Percentiles rank a stretch among this genome's conserved stretches.
Evolutionary conservation across 2,888 invertebrate genomes (phyloP).

Genomic region (Sphinx pinastri): DNA sequence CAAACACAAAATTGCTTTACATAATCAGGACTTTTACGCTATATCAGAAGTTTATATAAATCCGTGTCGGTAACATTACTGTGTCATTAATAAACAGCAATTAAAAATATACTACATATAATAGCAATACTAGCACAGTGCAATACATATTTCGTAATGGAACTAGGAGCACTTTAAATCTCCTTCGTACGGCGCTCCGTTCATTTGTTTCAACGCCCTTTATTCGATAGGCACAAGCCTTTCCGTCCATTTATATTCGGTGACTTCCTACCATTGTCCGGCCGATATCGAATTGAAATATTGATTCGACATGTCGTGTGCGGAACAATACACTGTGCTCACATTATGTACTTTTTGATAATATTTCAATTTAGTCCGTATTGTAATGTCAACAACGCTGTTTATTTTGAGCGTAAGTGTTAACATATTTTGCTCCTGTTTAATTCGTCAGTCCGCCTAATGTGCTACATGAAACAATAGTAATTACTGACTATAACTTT

Average conservation of each 20-base stretch:
- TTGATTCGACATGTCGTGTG: slow-evolving; percentile 72
- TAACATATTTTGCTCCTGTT: slow-evolving; percentile 56
- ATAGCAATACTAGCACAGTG: background rate
- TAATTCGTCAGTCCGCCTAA: slow-evolving; percentile 55
- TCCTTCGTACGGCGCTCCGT: slow-evolving; percentile 24
- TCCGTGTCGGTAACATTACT: no score
- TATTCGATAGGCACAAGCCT: slow-evolving; percentile 73
- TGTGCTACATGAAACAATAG: slow-evolving; percentile 53
- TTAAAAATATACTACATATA: no score
- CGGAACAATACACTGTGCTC: slow-evolving; percentile 56
- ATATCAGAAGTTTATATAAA: no score
- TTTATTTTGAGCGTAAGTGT: slow-evolving; percentile 60
- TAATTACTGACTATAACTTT: slow-evolving; percentile 51
- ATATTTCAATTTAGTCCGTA: slow-evolving; percentile 49
- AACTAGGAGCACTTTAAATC: slow-evolving; percentile 22
- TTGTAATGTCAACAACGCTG: slow-evolving; percentile 53
- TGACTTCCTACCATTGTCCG: slow-evolving; percentile 78
- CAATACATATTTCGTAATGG: slow-evolving; percentile 17
- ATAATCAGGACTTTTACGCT: no score
- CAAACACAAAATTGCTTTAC: no score
- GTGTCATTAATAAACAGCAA: no score
- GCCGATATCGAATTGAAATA: slow-evolving; percentile 81
- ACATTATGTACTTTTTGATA: slow-evolving; percentile 36
- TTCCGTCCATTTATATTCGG: slow-evolving; percentile 81
- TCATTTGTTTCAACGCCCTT: slow-evolving; percentile 46